phyloP scores from a whole-genome alignment of 2,888 invertebrate genomes.

The Ichneumoninae sp. region DNA sequence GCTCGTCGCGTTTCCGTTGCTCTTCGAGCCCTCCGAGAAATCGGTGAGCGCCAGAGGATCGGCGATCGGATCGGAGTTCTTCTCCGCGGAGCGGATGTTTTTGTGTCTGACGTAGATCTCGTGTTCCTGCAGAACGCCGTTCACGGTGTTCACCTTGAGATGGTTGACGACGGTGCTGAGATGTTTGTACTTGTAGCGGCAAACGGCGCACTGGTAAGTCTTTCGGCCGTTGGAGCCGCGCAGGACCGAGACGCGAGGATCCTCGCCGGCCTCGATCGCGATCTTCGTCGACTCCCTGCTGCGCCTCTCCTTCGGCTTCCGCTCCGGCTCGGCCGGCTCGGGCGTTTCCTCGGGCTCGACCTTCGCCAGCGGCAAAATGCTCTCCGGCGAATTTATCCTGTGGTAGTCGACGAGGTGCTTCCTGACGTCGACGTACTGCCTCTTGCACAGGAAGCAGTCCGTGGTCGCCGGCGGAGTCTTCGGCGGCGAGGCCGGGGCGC shows the following conservation, averaged over 20 bases:
- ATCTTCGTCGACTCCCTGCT: not conserved
- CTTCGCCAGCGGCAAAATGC: conserved; percentile 55
- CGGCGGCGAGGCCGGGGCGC: not conserved
- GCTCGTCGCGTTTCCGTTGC: not conserved
- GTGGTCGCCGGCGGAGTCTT: conserved; percentile 4
- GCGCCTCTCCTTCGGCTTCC: not conserved
- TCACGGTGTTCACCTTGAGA: not conserved
- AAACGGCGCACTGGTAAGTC: conserved; percentile 16
- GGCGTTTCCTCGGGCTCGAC: not conserved
- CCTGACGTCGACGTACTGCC: conserved; percentile 72
- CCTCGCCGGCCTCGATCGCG: not conserved
- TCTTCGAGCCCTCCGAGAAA: not conserved
- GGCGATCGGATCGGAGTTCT: not conserved
- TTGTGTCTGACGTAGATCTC: not conserved
- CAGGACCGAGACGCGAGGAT: not conserved
- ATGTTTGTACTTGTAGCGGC: conserved; percentile 2
- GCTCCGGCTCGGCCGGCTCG: not conserved
- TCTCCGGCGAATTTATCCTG: conserved; percentile 76
- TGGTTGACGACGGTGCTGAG: not conserved
- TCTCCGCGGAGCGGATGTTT: too few relatives aligned
- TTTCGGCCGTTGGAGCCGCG: not conserved
- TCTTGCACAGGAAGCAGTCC: conserved; percentile 77
- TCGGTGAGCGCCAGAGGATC: conserved; percentile 35
- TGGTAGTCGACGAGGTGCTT: conserved; percentile 79
- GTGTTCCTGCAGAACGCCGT: conserved; percentile 42